Conservation (phyloP, 2,888 invertebrate species). For the Caenorhabditis macrosperma region DNA sequence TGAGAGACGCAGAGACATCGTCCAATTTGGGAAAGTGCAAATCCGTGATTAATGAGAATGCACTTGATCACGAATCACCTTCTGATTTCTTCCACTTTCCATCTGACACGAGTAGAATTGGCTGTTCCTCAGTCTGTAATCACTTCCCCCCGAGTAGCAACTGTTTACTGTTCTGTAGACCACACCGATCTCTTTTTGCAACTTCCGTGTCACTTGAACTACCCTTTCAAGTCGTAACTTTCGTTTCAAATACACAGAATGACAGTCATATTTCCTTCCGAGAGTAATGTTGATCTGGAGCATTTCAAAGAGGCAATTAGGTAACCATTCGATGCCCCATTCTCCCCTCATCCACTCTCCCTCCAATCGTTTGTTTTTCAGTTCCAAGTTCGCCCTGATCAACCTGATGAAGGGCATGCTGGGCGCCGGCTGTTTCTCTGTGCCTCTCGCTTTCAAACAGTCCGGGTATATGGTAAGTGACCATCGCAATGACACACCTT, state of each 20-base stretch:
- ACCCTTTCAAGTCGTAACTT: not conserved
- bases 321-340: conserved; percentile 3
- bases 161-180: not conserved
- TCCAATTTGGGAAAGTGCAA: conserved; percentile 13
- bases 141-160: conserved; percentile 3
- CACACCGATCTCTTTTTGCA: too few relatives aligned
- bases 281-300: conserved; percentile 28
- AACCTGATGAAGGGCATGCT: conserved; percentile 78
- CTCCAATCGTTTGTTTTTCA: conserved; percentile 47
- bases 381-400: conserved; percentile 69
- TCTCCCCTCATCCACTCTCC: too few relatives aligned
- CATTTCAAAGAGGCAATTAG: conserved; percentile 40
- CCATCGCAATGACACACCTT: too few relatives aligned
- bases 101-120: too few relatives aligned
- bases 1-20: conserved; percentile 17
- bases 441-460: conserved; percentile 78
- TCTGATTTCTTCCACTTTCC: conserved; percentile 9
- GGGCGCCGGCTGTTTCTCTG: conserved; percentile 76
- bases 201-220: not conserved
- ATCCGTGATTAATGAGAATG: conserved; percentile 13
- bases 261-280: conserved; percentile 40
- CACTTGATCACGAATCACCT: conserved; percentile 9
- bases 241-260: conserved; percentile 1
- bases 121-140: too few relatives aligned
- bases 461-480: conserved; percentile 71